Evolutionary conservation across 2,797 vertebrate species (phyloP).

Genomic region (Anabacerthia variegaticeps): DNA sequence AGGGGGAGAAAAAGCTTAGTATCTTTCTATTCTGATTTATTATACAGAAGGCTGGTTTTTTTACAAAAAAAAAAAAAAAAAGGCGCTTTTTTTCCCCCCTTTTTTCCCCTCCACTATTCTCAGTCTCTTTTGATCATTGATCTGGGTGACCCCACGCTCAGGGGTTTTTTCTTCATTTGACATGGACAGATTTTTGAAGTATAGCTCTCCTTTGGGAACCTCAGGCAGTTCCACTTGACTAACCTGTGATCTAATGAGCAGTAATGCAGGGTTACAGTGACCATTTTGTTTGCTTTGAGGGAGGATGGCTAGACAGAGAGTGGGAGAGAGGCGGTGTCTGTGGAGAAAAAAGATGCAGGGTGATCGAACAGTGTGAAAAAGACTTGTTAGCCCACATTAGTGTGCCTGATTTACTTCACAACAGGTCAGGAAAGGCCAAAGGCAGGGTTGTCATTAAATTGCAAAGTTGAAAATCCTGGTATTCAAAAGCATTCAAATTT

Average conservation of each 20-base stretch:
- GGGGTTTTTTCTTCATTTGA: conserved; percentile 88
- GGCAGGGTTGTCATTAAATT: conserved; percentile 71
- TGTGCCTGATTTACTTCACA: conserved; percentile 81
- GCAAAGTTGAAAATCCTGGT: conserved; percentile 72
- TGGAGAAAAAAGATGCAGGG: conserved; percentile 71
- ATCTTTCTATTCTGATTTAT: conserved; percentile 71
- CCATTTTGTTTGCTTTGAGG: conserved; percentile 79
- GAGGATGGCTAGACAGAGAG: conserved; percentile 76
- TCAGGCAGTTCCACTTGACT: conserved; percentile 85
- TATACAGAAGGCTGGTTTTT: conserved; percentile 66
- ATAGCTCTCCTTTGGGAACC: conserved; percentile 82
- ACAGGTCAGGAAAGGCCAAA: conserved; percentile 76
- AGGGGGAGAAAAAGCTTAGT: background rate
- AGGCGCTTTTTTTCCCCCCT: background rate
- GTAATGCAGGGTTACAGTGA: conserved; percentile 77
- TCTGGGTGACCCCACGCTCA: conserved; percentile 88
- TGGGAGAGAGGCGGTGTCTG: conserved; percentile 73
- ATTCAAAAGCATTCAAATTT: conserved; percentile 72
- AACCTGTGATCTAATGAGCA: conserved; percentile 84
- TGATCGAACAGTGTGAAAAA: conserved; percentile 76
- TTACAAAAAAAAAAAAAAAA: conserved; percentile 35
- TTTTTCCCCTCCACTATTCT: conserved; percentile 58
- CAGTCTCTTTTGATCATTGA: conserved; percentile 92
- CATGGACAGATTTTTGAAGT: conserved; percentile 85
- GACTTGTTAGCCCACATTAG: conserved; percentile 79